A percentile compares a stretch with the other conserved stretches of the same genome.
These are phyloP conservation scores for Lepidocyrtoides sp. DNA, from an alignment of 2,888 invertebrate genomes.

Conservation along the genomic window DNA sequence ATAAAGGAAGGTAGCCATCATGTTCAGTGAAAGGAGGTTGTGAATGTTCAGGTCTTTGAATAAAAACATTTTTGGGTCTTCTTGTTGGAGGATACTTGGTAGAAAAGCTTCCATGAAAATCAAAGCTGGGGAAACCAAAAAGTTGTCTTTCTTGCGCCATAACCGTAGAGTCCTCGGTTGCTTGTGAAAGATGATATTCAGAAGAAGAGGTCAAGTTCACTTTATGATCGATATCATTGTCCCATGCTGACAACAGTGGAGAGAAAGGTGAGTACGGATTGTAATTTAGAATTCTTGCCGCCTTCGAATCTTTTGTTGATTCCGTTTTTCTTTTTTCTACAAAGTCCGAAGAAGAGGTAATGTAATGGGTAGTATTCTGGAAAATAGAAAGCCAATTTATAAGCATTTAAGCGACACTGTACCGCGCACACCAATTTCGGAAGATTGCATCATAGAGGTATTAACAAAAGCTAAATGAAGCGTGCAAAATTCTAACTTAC, in stretches of 20 bases:
- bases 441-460: no score
- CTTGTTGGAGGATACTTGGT: neutral
- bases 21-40: neutral
- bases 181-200: slow-evolving; percentile 32
- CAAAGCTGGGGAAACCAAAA: slow-evolving; percentile 60
- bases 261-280: slow-evolving; percentile 78
- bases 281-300: slow-evolving; percentile 79
- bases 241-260: slow-evolving; percentile 43
- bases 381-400: neutral
- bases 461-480: neutral
- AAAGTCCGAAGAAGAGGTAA: slow-evolving; percentile 41
- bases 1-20: neutral
- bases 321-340: slow-evolving; percentile 69
- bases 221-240: neutral
- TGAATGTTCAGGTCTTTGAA: neutral
- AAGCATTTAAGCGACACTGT: no score
- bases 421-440: no score
- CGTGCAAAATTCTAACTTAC: slow-evolving; percentile 53
- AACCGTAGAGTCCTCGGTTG: slow-evolving; percentile 37
- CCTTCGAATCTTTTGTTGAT: slow-evolving; percentile 65
- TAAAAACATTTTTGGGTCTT: slow-evolving; percentile 19
- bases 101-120: slow-evolving; percentile 51
- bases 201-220: neutral
- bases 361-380: slow-evolving; percentile 18
- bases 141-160: slow-evolving; percentile 10